Evolutionary conservation across 2,888 invertebrate genomes (phyloP).

Genomic region (Drosophila parthenogenetica): DNA sequence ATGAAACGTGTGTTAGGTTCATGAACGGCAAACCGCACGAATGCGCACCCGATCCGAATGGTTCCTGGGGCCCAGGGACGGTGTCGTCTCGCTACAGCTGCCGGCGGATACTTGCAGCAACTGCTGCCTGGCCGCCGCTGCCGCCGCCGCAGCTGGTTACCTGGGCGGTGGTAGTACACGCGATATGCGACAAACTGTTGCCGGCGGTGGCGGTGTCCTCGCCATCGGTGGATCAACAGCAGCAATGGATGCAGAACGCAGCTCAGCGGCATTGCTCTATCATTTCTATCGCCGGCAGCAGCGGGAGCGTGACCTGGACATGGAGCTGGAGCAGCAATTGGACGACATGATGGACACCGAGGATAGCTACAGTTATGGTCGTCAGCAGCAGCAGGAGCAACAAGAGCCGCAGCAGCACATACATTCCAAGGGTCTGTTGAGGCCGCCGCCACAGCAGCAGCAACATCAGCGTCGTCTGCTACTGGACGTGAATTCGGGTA

Average conservation of each 20-base stretch:
- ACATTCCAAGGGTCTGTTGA: constrained; percentile 72
- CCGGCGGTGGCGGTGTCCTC: constrained; percentile 32
- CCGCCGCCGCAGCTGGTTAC: constrained; percentile 68
- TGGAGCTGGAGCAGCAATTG: constrained; percentile 32
- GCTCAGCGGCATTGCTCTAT: constrained; percentile 70
- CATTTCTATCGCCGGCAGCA: constrained; percentile 79
- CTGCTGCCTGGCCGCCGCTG: constrained; percentile 79
- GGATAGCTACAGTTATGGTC: constrained; percentile 63
- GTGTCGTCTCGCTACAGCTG: constrained; percentile 78
- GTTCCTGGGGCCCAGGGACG: constrained; percentile 89
- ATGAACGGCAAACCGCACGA: constrained; percentile 97
- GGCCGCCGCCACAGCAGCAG: constrained; percentile 69
- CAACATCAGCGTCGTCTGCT: constrained; percentile 77
- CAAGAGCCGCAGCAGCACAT: constrained; percentile 61
- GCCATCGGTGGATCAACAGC: constrained; percentile 11
- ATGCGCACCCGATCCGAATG: constrained; percentile 99
- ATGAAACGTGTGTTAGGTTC: constrained; percentile 88
- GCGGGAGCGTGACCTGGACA: constrained; percentile 55
- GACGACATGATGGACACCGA: constrained; percentile 82
- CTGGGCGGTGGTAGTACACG: constrained; percentile 80
- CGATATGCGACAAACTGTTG: constrained; percentile 59
- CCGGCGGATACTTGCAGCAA: constrained; percentile 82
- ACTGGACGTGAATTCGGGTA: constrained; percentile 85
- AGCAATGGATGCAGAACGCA: constrained; percentile 47
- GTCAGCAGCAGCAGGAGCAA: constrained; percentile 56